Evolutionary conservation across 2,888 invertebrate genomes (phyloP), one percentile per base, ranked within the genome.

Genomic region (Drosophila nigritarsus): DNA sequence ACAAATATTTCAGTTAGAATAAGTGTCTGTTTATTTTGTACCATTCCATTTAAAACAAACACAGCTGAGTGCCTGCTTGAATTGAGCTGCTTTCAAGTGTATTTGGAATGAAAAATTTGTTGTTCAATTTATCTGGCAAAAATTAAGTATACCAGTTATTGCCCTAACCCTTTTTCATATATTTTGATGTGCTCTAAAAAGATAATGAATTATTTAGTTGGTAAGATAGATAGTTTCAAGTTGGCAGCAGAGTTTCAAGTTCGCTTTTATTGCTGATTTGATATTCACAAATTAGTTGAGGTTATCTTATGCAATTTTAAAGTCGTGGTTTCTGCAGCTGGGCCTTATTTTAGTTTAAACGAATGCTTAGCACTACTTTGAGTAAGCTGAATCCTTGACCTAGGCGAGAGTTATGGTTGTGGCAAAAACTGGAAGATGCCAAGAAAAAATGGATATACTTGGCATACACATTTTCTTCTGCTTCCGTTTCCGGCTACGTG

Each of bases 401-500:
- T 20, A 15, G 15, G 3, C 45, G 15, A 1, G 15, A 20, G 18
- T 11, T 36, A 20, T 45, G 45, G 20, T 2, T 20, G 32, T 27
- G 50, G n/a, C 36, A 34, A 15, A 34, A 27, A 54, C n/a, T 18
- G 38, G 20, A 32, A 51, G 13, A 53, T 51, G 45, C 48, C 32
- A 59, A 58, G 34, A 59, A 64, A 40, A 51, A 36, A 49, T 70
- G 9, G 32, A n/a, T 74, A 53, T 58, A 34, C 49, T 54, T 48
- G 63, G 40, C 59, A 65, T 59, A 48, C 36, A 50, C 27, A 49
- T 55, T 49, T 60, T 30, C 32, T 48, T 62, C 15, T 55, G 29
- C 49, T 60, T 76, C 78, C 74, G 72, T 61, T 80, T 82, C 69
- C 82, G 65, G 55, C 53, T 42, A 66, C 49, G 48, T 64, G 78